Conservation (phyloP, 2,113 vertebrate genomes). For the Ailuropoda melanoleuca region DNA sequence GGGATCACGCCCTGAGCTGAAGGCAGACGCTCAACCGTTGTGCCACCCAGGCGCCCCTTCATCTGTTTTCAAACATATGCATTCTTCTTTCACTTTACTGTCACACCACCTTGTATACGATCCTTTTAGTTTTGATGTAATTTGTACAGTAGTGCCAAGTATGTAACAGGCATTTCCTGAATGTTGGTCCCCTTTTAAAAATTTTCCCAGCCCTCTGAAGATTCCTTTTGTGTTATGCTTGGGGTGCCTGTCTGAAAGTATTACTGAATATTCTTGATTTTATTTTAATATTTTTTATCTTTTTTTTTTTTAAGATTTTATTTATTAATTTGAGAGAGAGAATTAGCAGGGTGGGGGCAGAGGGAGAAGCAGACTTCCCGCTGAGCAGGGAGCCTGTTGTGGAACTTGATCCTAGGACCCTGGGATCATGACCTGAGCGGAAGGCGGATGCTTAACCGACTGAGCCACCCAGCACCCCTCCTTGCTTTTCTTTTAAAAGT, state of each 20-base stretch:
- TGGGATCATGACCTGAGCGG: no score
- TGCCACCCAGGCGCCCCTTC: no score
- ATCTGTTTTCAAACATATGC: background rate
- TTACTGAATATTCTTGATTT: background rate
- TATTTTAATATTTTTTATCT: no score
- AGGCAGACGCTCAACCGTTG: no score
- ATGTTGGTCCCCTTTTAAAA: background rate
- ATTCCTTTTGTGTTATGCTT: background rate
- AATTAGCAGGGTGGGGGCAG: no score
- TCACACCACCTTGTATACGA: background rate
- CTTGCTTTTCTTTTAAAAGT: conserved; percentile 43
- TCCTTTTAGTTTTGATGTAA: background rate
- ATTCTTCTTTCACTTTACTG: background rate
- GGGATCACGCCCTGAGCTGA: no score
- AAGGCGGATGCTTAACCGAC: no score
- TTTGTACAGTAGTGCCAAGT: background rate
- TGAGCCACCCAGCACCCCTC: background rate
- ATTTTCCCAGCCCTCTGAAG: background rate
- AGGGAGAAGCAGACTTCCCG: no score
- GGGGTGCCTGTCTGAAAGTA: background rate
- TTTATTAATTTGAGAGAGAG: no score
- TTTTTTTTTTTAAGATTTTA: no score
- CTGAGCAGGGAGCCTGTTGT: no score
- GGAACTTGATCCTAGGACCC: no score
- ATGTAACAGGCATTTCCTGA: background rate